These are phyloP conservation scores for Acronicta leporina DNA, from an alignment of 2,888 invertebrate species.

Conservation along the genomic window DNA sequence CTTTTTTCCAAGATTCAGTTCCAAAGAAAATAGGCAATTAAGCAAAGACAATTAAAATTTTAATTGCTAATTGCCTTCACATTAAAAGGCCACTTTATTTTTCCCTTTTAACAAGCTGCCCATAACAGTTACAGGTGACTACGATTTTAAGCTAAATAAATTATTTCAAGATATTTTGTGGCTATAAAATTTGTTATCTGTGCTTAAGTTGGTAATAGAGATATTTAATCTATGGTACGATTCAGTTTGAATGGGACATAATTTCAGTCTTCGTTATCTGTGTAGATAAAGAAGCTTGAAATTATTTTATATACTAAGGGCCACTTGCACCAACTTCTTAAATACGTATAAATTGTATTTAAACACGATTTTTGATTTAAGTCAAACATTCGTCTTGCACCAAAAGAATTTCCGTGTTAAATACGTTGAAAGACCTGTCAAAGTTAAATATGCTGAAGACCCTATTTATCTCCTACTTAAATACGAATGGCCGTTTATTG, in stretches of 20 bases:
- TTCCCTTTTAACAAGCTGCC: conserved; percentile 8
- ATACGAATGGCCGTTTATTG: too few species aligned
- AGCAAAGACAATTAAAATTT: conserved; percentile 38
- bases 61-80: conserved; percentile 45
- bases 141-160: conserved; percentile 27
- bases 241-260: conserved; percentile 20
- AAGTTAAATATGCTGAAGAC: too few species aligned
- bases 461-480: too few species aligned
- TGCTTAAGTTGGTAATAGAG: conserved; percentile 16
- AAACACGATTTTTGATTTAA: too few species aligned
- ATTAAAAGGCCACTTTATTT: conserved; percentile 21
- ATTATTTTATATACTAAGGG: neutral
- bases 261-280: too few species aligned
- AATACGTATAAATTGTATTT: too few species aligned
- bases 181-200: conserved; percentile 19
- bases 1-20: conserved; percentile 12
- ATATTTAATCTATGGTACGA: conserved; percentile 36
- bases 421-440: too few species aligned
- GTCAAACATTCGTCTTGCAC: too few species aligned
- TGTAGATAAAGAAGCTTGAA: conserved; percentile 2
- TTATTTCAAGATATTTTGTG: conserved; percentile 17
- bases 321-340: too few species aligned
- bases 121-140: conserved; percentile 24
- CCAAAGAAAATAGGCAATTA: conserved; percentile 35
- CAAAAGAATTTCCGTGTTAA: too few species aligned